Evolutionary conservation across 2,888 invertebrate genomes (phyloP), one percentile per base, ranked within the genome.

Genomic region (Hemicrepidius hirtus): DNA sequence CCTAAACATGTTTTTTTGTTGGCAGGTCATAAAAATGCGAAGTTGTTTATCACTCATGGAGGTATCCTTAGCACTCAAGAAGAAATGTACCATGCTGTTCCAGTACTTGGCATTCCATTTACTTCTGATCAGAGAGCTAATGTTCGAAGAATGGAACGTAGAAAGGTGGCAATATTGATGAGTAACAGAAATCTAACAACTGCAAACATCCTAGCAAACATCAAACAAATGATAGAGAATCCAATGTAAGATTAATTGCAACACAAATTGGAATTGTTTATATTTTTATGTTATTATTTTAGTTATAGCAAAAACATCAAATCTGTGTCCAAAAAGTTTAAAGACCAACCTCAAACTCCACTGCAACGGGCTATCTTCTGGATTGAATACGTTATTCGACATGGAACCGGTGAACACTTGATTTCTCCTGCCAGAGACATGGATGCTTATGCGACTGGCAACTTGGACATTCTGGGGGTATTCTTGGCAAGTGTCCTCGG

Each of bases 11-110:
- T n/a, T 7, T 2, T 13, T 41, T 41, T 46, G 3, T 46, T 37
- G 35, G 18, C 44, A 80, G 80, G 73, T 13, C 79, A 81, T 73
- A 76, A 76, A 12, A 80, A 80, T 55, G 55, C 74, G 9, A 78
- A 76, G 68, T 41, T 80, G 6, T 79, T 80, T 53, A 77, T 80
- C 12, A 75, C 74, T 16, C 80, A 80, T 32, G 78, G 79, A 7
- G 80, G 79, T 7, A 77, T 75, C 21, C 46, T 79, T 21, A 79
- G 78, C 67, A 76, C 78, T 6, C 77, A 78, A 60, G 80, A 80
- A 63, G 75, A 78, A 7, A 73, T 77, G 18, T 79, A 75, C 24
- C 77, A 78, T 37, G 80, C 76, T 2, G 75, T 80, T 37, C 80
- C 80, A 7, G 64, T 80, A 16, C 35, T 80, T 5, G 72, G 73